These are phyloP conservation scores for Synanthedon myopaeformis DNA, from an alignment of 2,888 invertebrate species.

Conservation along the genomic window DNA sequence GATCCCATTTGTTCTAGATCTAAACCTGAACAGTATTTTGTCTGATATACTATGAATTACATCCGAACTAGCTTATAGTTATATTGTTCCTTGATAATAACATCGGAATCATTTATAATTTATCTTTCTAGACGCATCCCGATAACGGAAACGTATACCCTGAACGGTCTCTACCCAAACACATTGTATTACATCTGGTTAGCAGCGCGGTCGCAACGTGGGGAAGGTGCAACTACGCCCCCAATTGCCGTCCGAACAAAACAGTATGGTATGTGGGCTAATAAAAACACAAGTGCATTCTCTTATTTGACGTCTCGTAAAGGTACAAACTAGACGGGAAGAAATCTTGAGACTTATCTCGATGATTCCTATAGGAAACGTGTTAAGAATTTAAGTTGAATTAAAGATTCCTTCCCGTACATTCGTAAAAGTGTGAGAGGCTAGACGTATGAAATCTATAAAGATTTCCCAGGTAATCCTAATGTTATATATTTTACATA, in stretches of 20 bases:
- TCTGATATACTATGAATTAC: too few relatives aligned
- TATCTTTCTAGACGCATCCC: slow-evolving; percentile 73
- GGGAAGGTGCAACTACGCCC: slow-evolving; percentile 95
- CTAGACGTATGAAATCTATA: slow-evolving; percentile 31
- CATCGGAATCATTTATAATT: too few relatives aligned
- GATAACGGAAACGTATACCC: slow-evolving; percentile 85
- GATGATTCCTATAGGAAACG: background rate
- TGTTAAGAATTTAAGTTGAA: background rate
- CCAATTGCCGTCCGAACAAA: slow-evolving; percentile 95
- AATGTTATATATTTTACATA: slow-evolving; percentile 59
- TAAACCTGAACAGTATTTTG: too few relatives aligned
- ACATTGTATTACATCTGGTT: slow-evolving; percentile 97
- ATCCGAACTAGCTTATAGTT: too few relatives aligned
- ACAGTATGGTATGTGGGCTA: slow-evolving; percentile 90
- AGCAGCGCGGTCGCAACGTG: slow-evolving; percentile 91
- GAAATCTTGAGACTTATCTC: slow-evolving; percentile 8
- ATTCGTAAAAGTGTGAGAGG: slow-evolving; percentile 31
- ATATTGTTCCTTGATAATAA: too few relatives aligned
- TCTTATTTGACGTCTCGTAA: background rate
- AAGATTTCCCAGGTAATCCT: slow-evolving; percentile 59
- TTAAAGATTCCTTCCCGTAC: background rate
- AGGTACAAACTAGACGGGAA: slow-evolving; percentile 9
- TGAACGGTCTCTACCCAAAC: slow-evolving; percentile 93
- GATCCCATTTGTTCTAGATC: too few relatives aligned
- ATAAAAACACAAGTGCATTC: background rate